These are phyloP conservation scores for Diprion similis DNA, from an alignment of 1,140 invertebrate species.

Conservation along the genomic window DNA sequence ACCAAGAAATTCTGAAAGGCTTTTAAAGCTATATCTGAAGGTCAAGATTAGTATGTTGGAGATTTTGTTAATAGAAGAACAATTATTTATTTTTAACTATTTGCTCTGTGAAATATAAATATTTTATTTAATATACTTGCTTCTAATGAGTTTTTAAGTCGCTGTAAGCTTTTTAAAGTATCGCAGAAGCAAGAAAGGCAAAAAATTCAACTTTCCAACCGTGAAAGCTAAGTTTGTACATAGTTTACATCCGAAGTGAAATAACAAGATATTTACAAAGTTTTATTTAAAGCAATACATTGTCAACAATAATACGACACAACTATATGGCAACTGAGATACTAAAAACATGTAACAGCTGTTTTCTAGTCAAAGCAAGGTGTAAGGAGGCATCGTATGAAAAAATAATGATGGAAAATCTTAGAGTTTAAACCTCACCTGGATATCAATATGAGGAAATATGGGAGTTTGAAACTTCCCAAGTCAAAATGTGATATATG, in stretches of 20 bases:
- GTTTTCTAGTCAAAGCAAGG: slow-evolving; percentile 4
- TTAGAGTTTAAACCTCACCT: not conserved
- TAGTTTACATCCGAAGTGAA: not conserved
- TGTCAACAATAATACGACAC: not conserved
- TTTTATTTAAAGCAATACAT: not conserved
- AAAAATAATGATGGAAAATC: not conserved
- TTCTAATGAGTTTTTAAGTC: not conserved
- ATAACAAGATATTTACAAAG: not conserved
- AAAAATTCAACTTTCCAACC: not conserved
- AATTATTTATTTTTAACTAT: not conserved
- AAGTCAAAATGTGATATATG: not conserved
- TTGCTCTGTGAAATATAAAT: not conserved
- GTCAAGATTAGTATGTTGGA: not conserved
- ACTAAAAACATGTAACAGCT: slow-evolving; percentile 22
- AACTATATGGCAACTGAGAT: slow-evolving; percentile 32
- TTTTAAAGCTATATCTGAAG: slow-evolving; percentile 3
- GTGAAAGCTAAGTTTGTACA: not conserved
- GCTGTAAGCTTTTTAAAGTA: not conserved
- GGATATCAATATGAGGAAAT: too few relatives aligned
- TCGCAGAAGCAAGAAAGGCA: not conserved
- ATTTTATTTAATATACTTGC: not conserved
- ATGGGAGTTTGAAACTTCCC: not conserved
- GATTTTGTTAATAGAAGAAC: not conserved
- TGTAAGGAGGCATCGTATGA: not conserved
- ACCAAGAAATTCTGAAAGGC: not conserved